Evolutionary conservation across 2,888 invertebrate genomes (phyloP).

Genomic region (Dromius quadrimaculatus): DNA sequence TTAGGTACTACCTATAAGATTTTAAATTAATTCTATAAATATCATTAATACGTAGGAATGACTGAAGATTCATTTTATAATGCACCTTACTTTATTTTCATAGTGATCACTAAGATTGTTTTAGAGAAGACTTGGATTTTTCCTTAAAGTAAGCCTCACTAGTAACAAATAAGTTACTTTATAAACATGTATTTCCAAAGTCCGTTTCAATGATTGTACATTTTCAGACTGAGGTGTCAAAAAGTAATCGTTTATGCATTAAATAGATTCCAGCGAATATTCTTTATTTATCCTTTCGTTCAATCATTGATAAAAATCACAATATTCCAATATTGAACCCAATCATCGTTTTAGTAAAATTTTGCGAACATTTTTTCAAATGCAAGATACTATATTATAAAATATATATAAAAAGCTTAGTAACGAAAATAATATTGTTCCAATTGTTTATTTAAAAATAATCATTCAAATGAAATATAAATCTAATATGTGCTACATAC

Average conservation of each 20-base stretch:
- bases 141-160: constrained; percentile 43
- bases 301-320: constrained; percentile 33
- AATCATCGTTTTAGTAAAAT: not conserved
- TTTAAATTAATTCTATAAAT: constrained; percentile 35
- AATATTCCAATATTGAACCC: constrained; percentile 4
- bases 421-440: constrained; percentile 7
- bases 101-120: constrained; percentile 46
- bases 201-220: constrained; percentile 13
- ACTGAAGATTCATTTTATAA: constrained; percentile 44
- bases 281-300: constrained; percentile 5
- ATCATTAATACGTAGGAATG: constrained; percentile 46
- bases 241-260: not conserved
- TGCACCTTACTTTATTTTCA: constrained; percentile 47
- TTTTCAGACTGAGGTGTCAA: no score
- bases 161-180: constrained; percentile 13
- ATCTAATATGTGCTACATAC: no score
- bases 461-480: constrained; percentile 6
- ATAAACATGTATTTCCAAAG: constrained; percentile 14
- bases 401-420: constrained; percentile 18
- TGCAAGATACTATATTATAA: constrained; percentile 31
- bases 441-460: no score
- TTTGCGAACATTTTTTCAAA: constrained; percentile 26
- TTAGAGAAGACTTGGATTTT: constrained; percentile 49
- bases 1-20: constrained; percentile 32
- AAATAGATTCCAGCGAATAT: constrained; percentile 4